Conservation (phyloP, 2,113 vertebrate genomes). For the Pongo pygmaeus region DNA sequence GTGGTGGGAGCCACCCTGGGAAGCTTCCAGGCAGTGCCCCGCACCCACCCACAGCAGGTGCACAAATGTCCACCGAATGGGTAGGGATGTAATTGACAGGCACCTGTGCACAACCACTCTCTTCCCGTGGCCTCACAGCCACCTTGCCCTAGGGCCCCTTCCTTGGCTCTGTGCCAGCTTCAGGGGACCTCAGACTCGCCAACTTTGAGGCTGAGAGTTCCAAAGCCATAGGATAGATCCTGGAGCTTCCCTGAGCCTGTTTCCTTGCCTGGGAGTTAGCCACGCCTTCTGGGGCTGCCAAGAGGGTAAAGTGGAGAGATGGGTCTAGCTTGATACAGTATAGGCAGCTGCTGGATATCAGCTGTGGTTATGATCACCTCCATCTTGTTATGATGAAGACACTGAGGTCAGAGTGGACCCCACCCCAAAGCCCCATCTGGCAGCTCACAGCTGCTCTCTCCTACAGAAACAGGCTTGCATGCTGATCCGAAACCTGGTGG, state of each 20-base stretch:
- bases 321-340: neutral
- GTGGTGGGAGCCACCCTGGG: neutral
- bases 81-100: neutral
- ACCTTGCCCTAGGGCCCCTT: neutral
- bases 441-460: neutral
- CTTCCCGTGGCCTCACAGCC: neutral
- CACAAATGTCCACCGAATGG: neutral
- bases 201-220: neutral
- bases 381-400: neutral
- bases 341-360: neutral
- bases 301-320: neutral
- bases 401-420: neutral
- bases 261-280: neutral
- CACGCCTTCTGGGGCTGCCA: too few relatives aligned
- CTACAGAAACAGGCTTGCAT: slow-evolving; percentile 95
- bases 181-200: neutral
- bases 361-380: neutral
- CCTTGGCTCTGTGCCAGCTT: neutral
- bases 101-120: neutral
- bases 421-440: rapidly evolving
- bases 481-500: slow-evolving; percentile 95
- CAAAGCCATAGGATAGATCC: neutral
- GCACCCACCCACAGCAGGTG: neutral
- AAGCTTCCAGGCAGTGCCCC: too few relatives aligned
- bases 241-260: neutral